Base-by-base conservation (phyloP, 92 coral and sea anemone genomes). In the Porites lobata region DNA sequence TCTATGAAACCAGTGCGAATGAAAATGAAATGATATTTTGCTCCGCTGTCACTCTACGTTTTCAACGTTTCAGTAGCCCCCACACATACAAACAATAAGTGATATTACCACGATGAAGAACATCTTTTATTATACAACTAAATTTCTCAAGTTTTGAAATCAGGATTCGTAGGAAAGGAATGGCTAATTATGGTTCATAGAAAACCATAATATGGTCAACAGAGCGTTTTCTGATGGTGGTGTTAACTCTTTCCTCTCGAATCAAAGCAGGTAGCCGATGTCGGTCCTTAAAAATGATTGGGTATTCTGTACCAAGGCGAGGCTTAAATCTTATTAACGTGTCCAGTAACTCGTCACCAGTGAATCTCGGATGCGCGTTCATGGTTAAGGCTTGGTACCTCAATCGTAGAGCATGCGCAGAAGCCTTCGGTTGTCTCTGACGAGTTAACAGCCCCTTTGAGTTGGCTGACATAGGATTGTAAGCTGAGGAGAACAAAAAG, bases 401-500 rank as follows among this genome's bases (percentile, higher is more conserved):
- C 62, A 84, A 64, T 50, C 96, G 87, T 2, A 96, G 93, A 58
- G 84, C 86, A 74, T 95, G 96, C 68, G 98, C 98, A 9, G 95
- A 95, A 20, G 94, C 92, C 58, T 96, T 96, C 1, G 98, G 98
- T 72, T 92, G 95, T 65, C 98, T 81, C 74, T 96, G 94, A 65
- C 98, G 87, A 9, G 94, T 94, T 3, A 96, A 91, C n/a, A 96
- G 86, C 13, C 98, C 98, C 87, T 96, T 96, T 66, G 94, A 86
- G 87, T 94, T 94, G 47, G 93, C 94, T 61, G 87, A 96, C 57
- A 90, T 85, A 6, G 90, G 85, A 7, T 89, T 90, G 10, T 82
- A 92, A 7, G 90, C 98, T 96, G 51, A 53, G 57, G n/a, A 2
- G 66, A 86, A 50, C 47, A 9, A 50, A 9, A 14, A n/a, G 13